Conservation (phyloP, 2,797 vertebrate species). For the Champsocephalus gunnari region DNA sequence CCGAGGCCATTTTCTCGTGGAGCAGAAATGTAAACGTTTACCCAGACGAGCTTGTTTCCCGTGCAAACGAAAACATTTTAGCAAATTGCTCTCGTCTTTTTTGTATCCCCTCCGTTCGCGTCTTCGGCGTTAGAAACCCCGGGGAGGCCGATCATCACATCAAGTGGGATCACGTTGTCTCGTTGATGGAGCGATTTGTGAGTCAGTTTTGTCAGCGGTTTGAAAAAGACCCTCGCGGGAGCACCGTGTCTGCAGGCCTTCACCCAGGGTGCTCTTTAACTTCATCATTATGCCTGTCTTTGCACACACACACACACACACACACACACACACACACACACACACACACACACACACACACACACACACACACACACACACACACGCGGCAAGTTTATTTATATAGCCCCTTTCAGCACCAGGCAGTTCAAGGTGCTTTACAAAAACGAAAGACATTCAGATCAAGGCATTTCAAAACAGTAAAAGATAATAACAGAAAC, state of each 20-base stretch:
- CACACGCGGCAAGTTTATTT: neutral
- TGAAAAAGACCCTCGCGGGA: constrained; percentile 49
- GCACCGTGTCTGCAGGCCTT: constrained; percentile 42
- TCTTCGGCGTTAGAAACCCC: constrained; percentile 35
- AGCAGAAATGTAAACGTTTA: constrained; percentile 26
- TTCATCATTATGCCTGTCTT: constrained; percentile 31
- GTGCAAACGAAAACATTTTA: constrained; percentile 17
- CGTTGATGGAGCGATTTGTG: constrained; percentile 65
- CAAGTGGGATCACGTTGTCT: constrained; percentile 55
- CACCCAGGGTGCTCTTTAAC: constrained; percentile 66
- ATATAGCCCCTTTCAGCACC: no score
- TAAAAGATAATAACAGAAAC: no score
- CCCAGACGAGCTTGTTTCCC: constrained; percentile 2
- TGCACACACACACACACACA: constrained; percentile 6
- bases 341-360: no score
- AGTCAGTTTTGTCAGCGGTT: constrained; percentile 57
- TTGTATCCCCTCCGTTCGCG: neutral
- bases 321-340: neutral
- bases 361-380: neutral
- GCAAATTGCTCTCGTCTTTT: constrained; percentile 48
- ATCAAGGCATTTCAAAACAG: no score
- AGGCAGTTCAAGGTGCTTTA: no score
- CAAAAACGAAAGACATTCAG: no score
- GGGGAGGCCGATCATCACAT: constrained; percentile 31
- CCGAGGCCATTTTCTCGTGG: neutral